Evolutionary conservation across 1,140 invertebrate genomes (phyloP).

Genomic region (Atopsyche davidsoni): DNA sequence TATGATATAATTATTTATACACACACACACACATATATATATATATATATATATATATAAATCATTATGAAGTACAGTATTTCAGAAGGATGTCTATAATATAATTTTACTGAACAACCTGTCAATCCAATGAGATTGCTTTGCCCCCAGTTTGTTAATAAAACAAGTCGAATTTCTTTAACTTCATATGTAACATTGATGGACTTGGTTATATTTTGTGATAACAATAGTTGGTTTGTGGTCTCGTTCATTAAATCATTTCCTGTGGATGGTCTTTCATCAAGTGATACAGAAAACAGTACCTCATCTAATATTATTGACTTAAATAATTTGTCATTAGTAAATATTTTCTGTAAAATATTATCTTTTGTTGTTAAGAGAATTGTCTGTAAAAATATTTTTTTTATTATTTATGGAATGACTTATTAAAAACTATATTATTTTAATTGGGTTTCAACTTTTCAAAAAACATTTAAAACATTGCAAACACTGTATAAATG

Average conservation of each 20-base stretch:
- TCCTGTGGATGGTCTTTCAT: slow-evolving; percentile 54
- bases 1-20: no score
- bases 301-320: slow-evolving; percentile 41
- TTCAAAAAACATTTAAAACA: no score
- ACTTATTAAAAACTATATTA: slow-evolving; percentile 11
- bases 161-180: slow-evolving; percentile 48
- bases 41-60: no score
- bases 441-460: slow-evolving; percentile 2
- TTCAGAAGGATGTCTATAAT: no score
- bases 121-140: slow-evolving; percentile 52
- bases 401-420: no score
- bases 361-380: slow-evolving; percentile 70
- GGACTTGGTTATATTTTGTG: slow-evolving; percentile 31
- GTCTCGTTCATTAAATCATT: slow-evolving; percentile 35
- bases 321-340: slow-evolving; percentile 63
- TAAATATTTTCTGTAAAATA: slow-evolving; percentile 67
- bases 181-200: slow-evolving; percentile 37
- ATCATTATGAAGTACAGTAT: no score
- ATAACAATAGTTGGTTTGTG: slow-evolving; percentile 27
- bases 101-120: no score
- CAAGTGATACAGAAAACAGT: slow-evolving; percentile 31
- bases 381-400: slow-evolving; percentile 61
- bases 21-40: no score
- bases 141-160: slow-evolving; percentile 56
- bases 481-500: no score